Evolutionary conservation across 2,113 vertebrate genomes (phyloP), one percentile per base, ranked within the genome.

Genomic region (Salminus brasiliensis): DNA sequence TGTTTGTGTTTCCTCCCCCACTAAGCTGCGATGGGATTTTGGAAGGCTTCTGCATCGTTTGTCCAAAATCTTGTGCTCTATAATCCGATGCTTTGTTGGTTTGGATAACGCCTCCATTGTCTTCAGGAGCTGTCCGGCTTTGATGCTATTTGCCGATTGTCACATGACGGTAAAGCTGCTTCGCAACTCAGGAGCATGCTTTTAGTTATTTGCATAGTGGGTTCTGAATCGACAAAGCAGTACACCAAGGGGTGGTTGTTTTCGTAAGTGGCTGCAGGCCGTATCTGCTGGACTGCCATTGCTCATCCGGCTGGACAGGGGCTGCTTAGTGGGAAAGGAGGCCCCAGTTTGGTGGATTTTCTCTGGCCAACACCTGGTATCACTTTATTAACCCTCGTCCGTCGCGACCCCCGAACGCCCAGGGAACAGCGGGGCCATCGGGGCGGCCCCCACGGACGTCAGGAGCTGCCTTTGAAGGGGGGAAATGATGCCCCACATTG

Each of bases 331-430:
- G 90, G 90, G 90, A 90, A 92, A 88, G 84, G 85, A 75, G 87
- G 87, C 90, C 67, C 82, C 72, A 45, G 74, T 87, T 82, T 86
- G 85, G 86, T 87, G 86, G 81, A 88, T 83, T 79, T 86, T 91
- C 88, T 89, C 62, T 87, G 85, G 87, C 79, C 85, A 88, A 92
- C 93, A 94, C 93, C 93, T 94, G 93, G 93, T 92, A 94, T 93
- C 91, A 94, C 92, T 94, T 94, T 93, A 93, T 93, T 92, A 93
- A 93, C 91, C 90, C 92, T 91, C 81, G 83, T 86, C 90, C 88
- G 80, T 87, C 88, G 86, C 91, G 89, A 92, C 91, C 92, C 88
- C 85, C 88, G 83, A 87, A 86, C 89, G 82, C 87, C 85, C 43
- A n/a, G 83, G 87, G 88, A 92, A 92, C 87, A 88, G 87, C 79